Conservation (phyloP, 1,140 invertebrate species). For the Bathynomus jamesi region DNA sequence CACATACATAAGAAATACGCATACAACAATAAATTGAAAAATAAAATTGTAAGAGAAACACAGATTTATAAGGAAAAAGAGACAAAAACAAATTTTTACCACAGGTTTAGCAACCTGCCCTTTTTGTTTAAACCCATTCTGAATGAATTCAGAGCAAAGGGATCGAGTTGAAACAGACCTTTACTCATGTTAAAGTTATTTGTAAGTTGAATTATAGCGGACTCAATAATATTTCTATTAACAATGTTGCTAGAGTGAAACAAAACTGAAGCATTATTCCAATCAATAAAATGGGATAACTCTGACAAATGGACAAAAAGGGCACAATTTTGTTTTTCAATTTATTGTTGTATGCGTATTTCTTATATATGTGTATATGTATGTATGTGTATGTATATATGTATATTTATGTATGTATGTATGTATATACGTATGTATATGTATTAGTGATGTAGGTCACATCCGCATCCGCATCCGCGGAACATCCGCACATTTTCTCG, state of each 20-base stretch:
- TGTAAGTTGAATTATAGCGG: not conserved
- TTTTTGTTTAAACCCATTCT: no score
- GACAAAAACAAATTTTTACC: not conserved
- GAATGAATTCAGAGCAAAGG: no score
- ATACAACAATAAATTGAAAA: not conserved
- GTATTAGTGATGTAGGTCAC: no score
- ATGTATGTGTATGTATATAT: not conserved
- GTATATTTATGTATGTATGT: not conserved
- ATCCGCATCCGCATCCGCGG: no score
- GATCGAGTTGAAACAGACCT: no score
- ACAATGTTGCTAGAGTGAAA: no score
- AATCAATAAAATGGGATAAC: no score
- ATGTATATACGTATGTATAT: not conserved
- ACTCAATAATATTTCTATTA: not conserved
- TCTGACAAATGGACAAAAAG: not conserved
- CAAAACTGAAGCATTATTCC: no score
- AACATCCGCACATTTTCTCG: no score
- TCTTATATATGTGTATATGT: not conserved
- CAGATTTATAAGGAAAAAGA: not conserved
- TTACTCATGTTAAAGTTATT: no score
- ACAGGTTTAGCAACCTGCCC: no score
- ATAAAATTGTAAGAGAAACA: not conserved
- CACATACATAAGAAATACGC: not conserved
- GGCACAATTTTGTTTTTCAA: not conserved
- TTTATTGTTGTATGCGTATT: not conserved